phyloP scores from a whole-genome alignment of 2,113 vertebrate genomes.

The Tetraodon nigroviridis region DNA sequence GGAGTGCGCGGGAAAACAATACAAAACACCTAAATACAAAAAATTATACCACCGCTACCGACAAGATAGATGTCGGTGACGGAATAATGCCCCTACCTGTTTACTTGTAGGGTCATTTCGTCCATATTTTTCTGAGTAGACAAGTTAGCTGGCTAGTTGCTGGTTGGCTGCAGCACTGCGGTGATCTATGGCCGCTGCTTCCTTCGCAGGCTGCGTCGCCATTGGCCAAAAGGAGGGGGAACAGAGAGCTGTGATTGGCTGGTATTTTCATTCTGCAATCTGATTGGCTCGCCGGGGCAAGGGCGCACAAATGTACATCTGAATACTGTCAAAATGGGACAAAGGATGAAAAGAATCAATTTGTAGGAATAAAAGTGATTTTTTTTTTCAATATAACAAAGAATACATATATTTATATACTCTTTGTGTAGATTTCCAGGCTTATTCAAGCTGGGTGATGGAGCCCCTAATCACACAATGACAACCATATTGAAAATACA shows the following conservation, averaged over 20 bases:
- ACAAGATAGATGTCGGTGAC: rapidly evolving
- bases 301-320: slow-evolving; percentile 1
- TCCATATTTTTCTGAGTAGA: slow-evolving; percentile 59
- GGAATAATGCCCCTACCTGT: slow-evolving; percentile 51
- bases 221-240: slow-evolving; percentile 29
- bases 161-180: slow-evolving; percentile 65
- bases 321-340: slow-evolving; percentile 7
- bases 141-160: slow-evolving; percentile 35
- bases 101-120: slow-evolving; percentile 40
- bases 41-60: too few species aligned
- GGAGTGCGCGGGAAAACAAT: neutral
- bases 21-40: neutral
- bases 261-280: neutral
- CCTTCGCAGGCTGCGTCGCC: neutral
- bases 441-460: neutral
- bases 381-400: too few species aligned
- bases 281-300: slow-evolving; percentile 42
- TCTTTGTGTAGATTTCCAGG: neutral
- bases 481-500: slow-evolving; percentile 95
- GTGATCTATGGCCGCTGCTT: slow-evolving; percentile 40
- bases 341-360: neutral
- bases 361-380: neutral
- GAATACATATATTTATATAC: too few species aligned
- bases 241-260: slow-evolving; percentile 53
- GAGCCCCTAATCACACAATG: slow-evolving; percentile 29